Base-by-base conservation (phyloP, 2,888 invertebrate species). In the Oscheius sp. region DNA sequence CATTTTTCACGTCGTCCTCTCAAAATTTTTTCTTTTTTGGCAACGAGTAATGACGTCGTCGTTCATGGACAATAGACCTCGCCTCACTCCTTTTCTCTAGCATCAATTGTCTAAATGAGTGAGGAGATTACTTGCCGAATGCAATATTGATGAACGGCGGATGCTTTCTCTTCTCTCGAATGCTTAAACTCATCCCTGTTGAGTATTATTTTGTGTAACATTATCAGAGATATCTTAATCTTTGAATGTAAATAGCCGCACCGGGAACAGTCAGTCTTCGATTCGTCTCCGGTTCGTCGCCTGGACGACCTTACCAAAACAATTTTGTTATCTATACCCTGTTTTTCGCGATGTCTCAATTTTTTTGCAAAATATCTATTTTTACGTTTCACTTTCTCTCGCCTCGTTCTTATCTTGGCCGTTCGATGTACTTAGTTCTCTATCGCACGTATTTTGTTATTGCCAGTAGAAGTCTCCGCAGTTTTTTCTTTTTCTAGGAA, bases 361-460 rank as follows among this genome's bases (percentile, higher is more conserved):
- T 54, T 30, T 49, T 17, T 4, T 54, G 17, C 20, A 32, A 54
- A 54, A 54, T 36, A 8, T 54, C 36, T 24, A 33, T 32, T 30
- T 32, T 30, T 30, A 33, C 51, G 26, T 33, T n/a, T 12, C 8
- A n/a, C 32, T 14, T 54, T 54, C 20, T 12, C 32, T 33, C 17
- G 32, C 33, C 32, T 20, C 36, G 17, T 12, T 54, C 44, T 59
- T 59, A 59, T 59, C 59, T 59, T 8, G 24, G 17, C 1, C 44
- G 59, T 59, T 59, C 59, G 44, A 44, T 59, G 59, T 41, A 59
- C 59, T 59, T 59, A 44, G 59, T 44, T 28, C 28, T 38, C 14
- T 44, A 59, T 54, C 54, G 51, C 14, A 17, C 33, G 9, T 4
- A 30, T 51, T 28, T 5, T 32, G 26, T 59, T 54, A 12, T 20